Percentiles rank a stretch among this genome's conserved stretches.
Evolutionary conservation across 1,140 invertebrate genomes (phyloP).

Genomic region (Tetranychus urticae): DNA sequence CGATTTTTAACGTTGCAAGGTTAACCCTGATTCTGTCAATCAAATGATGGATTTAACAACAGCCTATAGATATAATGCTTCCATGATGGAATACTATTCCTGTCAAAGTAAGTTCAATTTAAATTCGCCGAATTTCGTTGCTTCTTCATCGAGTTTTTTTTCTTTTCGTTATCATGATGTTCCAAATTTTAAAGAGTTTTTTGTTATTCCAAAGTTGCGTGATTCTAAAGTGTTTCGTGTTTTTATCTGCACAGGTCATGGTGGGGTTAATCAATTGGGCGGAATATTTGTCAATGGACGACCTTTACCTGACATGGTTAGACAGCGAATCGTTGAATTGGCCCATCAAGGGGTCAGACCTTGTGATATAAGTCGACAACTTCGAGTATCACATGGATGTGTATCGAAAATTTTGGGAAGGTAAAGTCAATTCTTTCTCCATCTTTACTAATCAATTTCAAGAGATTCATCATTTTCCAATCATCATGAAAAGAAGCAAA

Average conservation of each 20-base stretch:
- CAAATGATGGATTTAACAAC: slow-evolving; percentile 57
- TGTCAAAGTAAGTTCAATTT: slow-evolving; percentile 38
- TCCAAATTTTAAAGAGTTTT: too few species aligned
- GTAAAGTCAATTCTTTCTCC: slow-evolving; percentile 13
- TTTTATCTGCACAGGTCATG: slow-evolving; percentile 39
- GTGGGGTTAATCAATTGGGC: slow-evolving; percentile 82
- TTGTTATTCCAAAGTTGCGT: too few species aligned
- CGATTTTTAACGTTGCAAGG: too few species aligned
- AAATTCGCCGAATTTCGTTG: neutral
- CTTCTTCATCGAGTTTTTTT: too few species aligned
- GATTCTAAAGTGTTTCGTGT: too few species aligned
- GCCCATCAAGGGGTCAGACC: slow-evolving; percentile 82
- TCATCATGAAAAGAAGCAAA: too few species aligned
- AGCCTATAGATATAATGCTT: slow-evolving; percentile 82
- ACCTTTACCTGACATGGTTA: slow-evolving; percentile 73
- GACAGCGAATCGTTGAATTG: slow-evolving; percentile 80
- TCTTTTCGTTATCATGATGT: too few species aligned
- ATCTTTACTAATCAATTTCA: too few species aligned
- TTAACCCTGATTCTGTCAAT: too few species aligned
- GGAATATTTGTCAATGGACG: slow-evolving; percentile 90
- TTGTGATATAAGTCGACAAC: slow-evolving; percentile 35
- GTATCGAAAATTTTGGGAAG: slow-evolving; percentile 28
- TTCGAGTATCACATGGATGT: slow-evolving; percentile 30
- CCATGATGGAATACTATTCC: slow-evolving; percentile 96
- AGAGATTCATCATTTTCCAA: too few species aligned